Conservation (phyloP, 2,888 invertebrate genomes). For the Lithodes maja region DNA sequence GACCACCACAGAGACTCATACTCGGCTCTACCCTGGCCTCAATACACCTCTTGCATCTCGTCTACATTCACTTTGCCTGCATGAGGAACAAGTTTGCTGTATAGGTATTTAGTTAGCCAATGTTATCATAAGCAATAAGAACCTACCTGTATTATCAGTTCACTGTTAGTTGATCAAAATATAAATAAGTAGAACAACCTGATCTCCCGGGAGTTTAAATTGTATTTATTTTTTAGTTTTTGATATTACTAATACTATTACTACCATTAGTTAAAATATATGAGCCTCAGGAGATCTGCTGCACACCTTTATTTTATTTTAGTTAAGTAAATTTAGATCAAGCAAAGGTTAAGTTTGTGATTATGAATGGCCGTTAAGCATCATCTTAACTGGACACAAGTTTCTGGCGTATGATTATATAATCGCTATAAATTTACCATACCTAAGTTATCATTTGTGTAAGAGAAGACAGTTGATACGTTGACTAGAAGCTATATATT, state of each 20-base stretch:
- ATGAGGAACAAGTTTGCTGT: conserved; percentile 73
- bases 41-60: conserved; percentile 76
- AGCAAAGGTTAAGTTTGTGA: no score
- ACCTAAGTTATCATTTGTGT: no score
- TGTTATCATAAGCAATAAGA: background rate
- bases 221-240: background rate
- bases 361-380: no score
- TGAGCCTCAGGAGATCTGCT: no score
- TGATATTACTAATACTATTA: background rate
- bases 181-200: background rate
- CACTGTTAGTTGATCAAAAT: background rate
- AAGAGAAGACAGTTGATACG: no score
- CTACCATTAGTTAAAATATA: background rate
- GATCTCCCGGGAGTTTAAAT: background rate
- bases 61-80: conserved; percentile 77
- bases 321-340: no score
- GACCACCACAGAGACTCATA: conserved; percentile 76
- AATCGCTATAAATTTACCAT: no score
- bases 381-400: no score
- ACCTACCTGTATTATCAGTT: background rate
- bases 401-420: no score
- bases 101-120: background rate
- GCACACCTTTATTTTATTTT: no score
- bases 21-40: conserved; percentile 76
- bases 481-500: no score